Base-by-base conservation (phyloP, 2,888 invertebrate species). In the Linnaemya vulpina region DNA sequence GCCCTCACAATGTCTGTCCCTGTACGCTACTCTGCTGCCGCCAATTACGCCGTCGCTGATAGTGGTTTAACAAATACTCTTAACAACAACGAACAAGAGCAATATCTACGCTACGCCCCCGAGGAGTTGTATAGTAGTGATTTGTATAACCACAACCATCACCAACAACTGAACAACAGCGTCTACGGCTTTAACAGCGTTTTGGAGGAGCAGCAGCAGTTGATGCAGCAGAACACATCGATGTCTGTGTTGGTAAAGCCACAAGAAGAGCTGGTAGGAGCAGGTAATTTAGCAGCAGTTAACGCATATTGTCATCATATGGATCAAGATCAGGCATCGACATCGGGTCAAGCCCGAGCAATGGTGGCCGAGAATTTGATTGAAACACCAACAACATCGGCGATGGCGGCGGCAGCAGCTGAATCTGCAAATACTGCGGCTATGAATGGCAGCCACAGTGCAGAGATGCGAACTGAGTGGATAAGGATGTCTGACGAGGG, bases 1-100 rank as follows among this genome's bases (percentile, higher is more conserved):
- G 92, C 92, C 92, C 92, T 92, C 92, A 92, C 91, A 91, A 92
- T 92, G 92, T 92, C 92, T 92, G 92, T 92, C 92, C 92, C 92
- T 92, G 92, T 92, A 91, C 92, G 92, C 92, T 92, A 91, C 91
- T 92, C 92, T 92, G 92, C 92, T 91, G 92, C 92, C 90, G 91
- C 91, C 90, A 91, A 91, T 90, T 90, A 90, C 90, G 92, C 90
- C 91, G 91, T 90, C 91, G 91, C 90, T 87, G 91, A 91, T 88
- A 90, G 90, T 92, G 91, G 91, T 91, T 90, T 91, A 90, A 90
- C 91, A 88, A 89, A 89, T 90, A 88, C 90, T 90, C 90, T 90
- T 90, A 83, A 67, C 63, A 82, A 81, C 82, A 82, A 82, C 76
- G 89, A 90, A 89, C 89, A 90, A 90, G 90, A 91, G 89, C 90